phyloP scores from a whole-genome alignment of 2,113 vertebrate genomes.

The Sarotherodon lohbergeri region DNA sequence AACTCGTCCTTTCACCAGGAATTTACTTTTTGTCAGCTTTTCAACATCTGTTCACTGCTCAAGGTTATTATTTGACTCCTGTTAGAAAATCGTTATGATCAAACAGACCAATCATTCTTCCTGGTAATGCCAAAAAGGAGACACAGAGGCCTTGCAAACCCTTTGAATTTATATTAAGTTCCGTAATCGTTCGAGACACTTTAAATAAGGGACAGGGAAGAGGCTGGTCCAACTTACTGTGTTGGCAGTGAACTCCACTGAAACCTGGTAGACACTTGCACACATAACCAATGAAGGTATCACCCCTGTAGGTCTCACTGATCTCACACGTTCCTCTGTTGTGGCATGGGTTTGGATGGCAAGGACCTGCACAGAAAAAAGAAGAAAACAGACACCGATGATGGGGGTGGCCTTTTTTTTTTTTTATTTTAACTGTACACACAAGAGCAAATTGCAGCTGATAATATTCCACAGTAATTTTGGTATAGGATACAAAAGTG shows the following conservation, averaged over 20 bases:
- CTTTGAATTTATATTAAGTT: background rate
- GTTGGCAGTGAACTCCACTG: constrained; percentile 95
- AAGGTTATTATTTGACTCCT: constrained; percentile 28
- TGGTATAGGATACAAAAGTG: background rate
- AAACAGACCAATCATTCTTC: background rate
- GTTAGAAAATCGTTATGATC: background rate
- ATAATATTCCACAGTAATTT: background rate
- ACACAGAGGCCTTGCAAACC: background rate
- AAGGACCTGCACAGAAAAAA: constrained; percentile 78
- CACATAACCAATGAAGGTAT: constrained; percentile 95
- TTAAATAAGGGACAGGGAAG: background rate
- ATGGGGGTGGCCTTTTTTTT: background rate
- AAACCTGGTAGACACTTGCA: constrained; percentile 93
- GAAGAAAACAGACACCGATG: background rate
- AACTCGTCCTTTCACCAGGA: constrained; percentile 28
- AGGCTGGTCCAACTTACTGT: constrained; percentile 82
- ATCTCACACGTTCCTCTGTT: constrained; percentile 94
- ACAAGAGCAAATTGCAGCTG: background rate
- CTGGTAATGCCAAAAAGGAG: background rate
- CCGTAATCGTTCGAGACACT: background rate
- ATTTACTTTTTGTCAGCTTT: constrained; percentile 24
- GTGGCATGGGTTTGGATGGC: constrained; percentile 95
- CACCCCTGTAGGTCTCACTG: constrained; percentile 91
- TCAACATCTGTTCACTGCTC: constrained; percentile 12
- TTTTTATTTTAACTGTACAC: background rate